phyloP scores from a whole-genome alignment of 1,140 invertebrate species.

The Pachyrhynchus sulphureomaculatus region DNA sequence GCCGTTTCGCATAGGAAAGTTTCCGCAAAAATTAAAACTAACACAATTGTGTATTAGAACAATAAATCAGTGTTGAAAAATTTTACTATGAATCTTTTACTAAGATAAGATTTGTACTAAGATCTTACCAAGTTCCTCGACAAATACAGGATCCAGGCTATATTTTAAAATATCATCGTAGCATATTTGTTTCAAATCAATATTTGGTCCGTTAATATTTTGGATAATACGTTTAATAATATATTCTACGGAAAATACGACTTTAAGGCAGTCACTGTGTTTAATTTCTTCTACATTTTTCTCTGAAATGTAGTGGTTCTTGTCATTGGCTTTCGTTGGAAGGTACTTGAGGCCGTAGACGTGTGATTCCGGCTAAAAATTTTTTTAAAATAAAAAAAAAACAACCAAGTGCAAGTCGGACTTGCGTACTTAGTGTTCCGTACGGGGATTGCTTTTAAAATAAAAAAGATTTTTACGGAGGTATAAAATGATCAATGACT shows the following conservation, averaged over 20 bases:
- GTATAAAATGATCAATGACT: no score
- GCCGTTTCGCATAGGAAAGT: no score
- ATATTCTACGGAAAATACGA: constrained; percentile 38
- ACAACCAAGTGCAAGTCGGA: no score
- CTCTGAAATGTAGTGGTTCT: constrained; percentile 37
- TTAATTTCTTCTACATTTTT: constrained; percentile 37
- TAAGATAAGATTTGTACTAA: no score
- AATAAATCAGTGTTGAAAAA: no score
- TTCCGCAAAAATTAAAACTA: no score
- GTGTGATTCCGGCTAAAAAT: constrained; percentile 31
- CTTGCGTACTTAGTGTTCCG: no score
- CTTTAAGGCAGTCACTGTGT: constrained; percentile 40
- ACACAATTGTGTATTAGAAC: no score
- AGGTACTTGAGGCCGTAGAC: constrained; percentile 40
- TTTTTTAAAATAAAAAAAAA: no score
- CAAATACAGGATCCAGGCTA: constrained; percentile 33
- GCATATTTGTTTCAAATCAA: constrained; percentile 13
- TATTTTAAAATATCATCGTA: constrained; percentile 30
- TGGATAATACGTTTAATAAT: constrained; percentile 30
- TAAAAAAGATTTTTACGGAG: no score
- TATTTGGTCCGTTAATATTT: constrained; percentile 19
- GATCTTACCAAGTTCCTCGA: constrained; percentile 36
- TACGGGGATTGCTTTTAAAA: no score
- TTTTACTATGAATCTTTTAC: no score
- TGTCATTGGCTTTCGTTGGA: constrained; percentile 28